These are phyloP conservation scores for Nanger granti DNA, from an alignment of 2,113 vertebrate species.

Conservation along the genomic window DNA sequence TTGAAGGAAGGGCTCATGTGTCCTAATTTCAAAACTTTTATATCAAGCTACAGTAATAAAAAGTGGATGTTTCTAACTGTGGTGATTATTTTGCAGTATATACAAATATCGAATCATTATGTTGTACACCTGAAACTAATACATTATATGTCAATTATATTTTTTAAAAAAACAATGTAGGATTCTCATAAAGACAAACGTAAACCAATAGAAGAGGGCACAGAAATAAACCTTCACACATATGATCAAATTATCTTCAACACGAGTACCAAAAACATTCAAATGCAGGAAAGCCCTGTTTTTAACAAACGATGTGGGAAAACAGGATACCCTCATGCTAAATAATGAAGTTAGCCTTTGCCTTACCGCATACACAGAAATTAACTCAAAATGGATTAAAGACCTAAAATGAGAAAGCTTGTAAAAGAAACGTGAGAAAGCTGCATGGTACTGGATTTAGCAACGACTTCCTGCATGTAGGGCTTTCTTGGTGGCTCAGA, in stretches of 20 bases:
- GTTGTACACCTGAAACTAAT: not conserved
- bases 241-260: not conserved
- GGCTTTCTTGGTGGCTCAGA: not conserved
- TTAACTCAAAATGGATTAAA: not conserved
- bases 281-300: not conserved
- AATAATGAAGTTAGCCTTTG: not conserved
- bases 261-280: not conserved
- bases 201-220: not conserved
- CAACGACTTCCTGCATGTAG: not conserved
- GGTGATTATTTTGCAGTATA: not conserved
- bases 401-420: not conserved
- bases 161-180: not conserved
- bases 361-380: not conserved
- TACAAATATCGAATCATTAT: not conserved
- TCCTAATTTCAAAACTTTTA: not conserved
- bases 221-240: not conserved
- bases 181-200: not conserved
- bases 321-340: not conserved
- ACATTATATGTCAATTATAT: not conserved
- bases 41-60: not conserved
- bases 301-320: not conserved
- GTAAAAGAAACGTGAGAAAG: not conserved
- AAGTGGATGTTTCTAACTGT: not conserved
- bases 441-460: not conserved
- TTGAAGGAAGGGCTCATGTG: not conserved